Base-by-base conservation (phyloP, 2,797 vertebrate species). In the Diceros bicornis region DNA sequence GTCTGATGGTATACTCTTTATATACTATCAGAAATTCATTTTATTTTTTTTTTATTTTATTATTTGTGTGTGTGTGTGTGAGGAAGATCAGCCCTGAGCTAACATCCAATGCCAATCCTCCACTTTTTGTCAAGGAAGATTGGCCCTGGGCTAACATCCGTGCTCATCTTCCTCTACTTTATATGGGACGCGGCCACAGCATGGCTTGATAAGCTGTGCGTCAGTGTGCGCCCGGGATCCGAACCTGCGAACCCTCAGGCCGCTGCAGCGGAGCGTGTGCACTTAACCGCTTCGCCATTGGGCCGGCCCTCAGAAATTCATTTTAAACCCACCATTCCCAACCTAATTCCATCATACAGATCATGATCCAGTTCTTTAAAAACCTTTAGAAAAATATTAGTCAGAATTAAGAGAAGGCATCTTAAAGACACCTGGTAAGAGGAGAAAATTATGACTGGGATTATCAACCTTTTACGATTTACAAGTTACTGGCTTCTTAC, bases 381-480 rank as follows among this genome's bases (percentile, higher is more conserved):
- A 75, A 50, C 8, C 68, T 89, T 93, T 47, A 74, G 66, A 64
- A 94, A 93, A 95, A 21, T 29, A 81, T 59, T 83, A 75, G 50
- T 77, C 21, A 47, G 37, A 81, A 86, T 50, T 79, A 59, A 92
- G 37, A 84, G 14, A 71, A 2, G 2, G 12, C 4, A 2, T 77
- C 75, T 77, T 89, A 94, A 91, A 92, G 37, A 87, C n/a, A 88
- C 6, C 44, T 66, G 34, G n/a, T 78, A 90, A 78, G 6, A 6
- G 34, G 93, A 94, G 41, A 10, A 94, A 78, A 92, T 78, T 69
- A 62, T 89, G 82, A 69, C 61, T 97, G 44, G 2, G 17, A 77
- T 92, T 95, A 84, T 85, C 75, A 72, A 90, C 34, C 44, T 91
- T 91, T 96, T 32, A 75, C 81, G 44, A 94, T 91, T 89, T 96